Evolutionary conservation across 2,888 invertebrate species (phyloP).

Genomic region (Serripes groenlandicus): DNA sequence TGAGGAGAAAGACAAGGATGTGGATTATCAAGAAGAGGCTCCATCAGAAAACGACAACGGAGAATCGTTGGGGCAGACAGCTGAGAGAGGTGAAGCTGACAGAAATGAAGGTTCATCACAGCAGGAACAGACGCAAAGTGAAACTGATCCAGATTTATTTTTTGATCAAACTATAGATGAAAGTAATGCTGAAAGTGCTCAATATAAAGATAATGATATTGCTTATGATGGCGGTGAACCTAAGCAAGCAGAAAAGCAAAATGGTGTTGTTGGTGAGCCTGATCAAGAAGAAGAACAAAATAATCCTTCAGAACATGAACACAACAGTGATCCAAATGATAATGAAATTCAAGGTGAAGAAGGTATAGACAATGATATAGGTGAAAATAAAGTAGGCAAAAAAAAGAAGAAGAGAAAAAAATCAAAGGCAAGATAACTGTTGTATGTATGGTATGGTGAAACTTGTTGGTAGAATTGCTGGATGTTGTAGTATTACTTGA

Average conservation of each 20-base stretch:
- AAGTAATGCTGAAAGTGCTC: not conserved
- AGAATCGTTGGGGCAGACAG: not conserved
- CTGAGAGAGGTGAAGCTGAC: not conserved
- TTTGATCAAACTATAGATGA: not conserved
- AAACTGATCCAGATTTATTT: not conserved
- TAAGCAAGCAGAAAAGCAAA: not conserved
- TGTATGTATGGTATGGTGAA: too few species aligned
- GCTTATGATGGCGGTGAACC: not conserved
- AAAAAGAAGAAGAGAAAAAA: constrained; percentile 2
- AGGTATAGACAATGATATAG: constrained; percentile 1
- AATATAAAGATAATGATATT: not conserved
- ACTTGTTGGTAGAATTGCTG: too few species aligned
- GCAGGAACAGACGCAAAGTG: not conserved
- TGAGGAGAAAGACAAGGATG: constrained; percentile 52
- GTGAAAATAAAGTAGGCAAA: not conserved
- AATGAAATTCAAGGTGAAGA: not conserved
- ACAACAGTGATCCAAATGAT: not conserved
- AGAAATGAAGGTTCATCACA: too few species aligned
- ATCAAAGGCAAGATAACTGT: constrained; percentile 16
- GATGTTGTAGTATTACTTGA: too few species aligned
- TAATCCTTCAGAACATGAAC: not conserved
- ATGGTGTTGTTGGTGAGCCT: not conserved
- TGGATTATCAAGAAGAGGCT: constrained; percentile 10
- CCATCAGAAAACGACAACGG: not conserved
- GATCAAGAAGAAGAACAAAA: not conserved